Percentiles rank a stretch among this genome's conserved stretches.
Evolutionary conservation across 2,888 invertebrate genomes (phyloP).

Genomic region (Drosophila mimetica): DNA sequence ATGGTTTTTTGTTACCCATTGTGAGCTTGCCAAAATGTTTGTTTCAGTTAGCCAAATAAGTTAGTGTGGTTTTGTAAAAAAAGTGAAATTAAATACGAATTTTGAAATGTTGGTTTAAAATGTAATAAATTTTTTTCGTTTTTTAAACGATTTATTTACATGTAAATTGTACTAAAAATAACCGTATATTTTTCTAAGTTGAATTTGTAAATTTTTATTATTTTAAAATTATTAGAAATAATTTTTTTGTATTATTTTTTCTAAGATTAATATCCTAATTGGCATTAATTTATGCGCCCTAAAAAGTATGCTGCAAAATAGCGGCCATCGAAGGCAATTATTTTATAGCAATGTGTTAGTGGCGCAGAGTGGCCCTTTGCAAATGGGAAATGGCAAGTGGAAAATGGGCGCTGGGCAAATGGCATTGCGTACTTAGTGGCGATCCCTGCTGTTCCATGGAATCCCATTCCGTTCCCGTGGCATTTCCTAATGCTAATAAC

Average conservation of each 20-base stretch:
- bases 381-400: constrained; percentile 6
- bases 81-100: too few species aligned
- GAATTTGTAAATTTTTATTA: too few species aligned
- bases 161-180: too few species aligned
- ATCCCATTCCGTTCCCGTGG: constrained; percentile 10
- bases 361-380: background rate
- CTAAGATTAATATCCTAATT: background rate
- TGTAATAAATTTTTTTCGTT: too few species aligned
- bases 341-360: constrained; percentile 11
- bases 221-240: too few species aligned
- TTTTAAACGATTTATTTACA: too few species aligned
- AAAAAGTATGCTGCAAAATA: background rate
- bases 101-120: too few species aligned
- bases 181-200: too few species aligned
- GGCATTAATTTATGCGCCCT: background rate
- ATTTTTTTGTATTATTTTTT: background rate
- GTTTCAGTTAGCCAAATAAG: background rate
- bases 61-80: background rate
- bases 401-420: constrained; percentile 54
- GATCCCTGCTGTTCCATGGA: constrained; percentile 18
- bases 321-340: background rate
- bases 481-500: constrained; percentile 61
- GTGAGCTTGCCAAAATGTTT: constrained; percentile 2
- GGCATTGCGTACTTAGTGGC: constrained; percentile 60
- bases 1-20: constrained; percentile 2